phyloP scores from a whole-genome alignment of 1,140 invertebrate genomes.

The Meteorus sp. region DNA sequence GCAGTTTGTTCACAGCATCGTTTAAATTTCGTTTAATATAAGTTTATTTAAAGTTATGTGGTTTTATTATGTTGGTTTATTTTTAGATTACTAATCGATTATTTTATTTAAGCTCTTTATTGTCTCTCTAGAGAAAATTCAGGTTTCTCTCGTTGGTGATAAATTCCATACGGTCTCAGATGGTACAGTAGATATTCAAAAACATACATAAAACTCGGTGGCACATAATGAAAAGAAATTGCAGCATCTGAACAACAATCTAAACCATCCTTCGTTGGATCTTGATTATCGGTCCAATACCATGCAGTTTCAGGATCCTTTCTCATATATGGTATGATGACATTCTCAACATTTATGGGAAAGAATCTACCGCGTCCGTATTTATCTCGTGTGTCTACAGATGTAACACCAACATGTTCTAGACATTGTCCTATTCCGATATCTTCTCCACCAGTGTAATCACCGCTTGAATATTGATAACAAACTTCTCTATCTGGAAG shows the following conservation, averaged over 20 bases:
- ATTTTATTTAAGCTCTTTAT: no score
- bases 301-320: conserved; percentile 81
- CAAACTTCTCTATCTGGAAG: conserved; percentile 71
- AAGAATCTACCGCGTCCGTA: conserved; percentile 88
- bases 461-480: no score
- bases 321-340: conserved; percentile 86
- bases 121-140: no score
- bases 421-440: conserved; percentile 94
- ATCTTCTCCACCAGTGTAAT: conserved; percentile 85
- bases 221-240: conserved; percentile 95
- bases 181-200: conserved; percentile 96
- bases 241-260: conserved; percentile 95
- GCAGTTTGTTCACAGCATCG: no score
- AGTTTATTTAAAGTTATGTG: no score
- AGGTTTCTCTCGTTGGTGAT: no score
- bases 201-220: conserved; percentile 92
- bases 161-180: conserved; percentile 84
- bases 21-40: no score
- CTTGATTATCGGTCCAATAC: conserved; percentile 96
- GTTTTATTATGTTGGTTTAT: no score
- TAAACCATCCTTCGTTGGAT: conserved; percentile 85
- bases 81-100: no score
- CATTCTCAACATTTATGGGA: conserved; percentile 89
- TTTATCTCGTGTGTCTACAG: conserved; percentile 84
- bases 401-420: conserved; percentile 81